Conservation (phyloP, 2,797 vertebrate genomes). For the Todus mexicanus region DNA sequence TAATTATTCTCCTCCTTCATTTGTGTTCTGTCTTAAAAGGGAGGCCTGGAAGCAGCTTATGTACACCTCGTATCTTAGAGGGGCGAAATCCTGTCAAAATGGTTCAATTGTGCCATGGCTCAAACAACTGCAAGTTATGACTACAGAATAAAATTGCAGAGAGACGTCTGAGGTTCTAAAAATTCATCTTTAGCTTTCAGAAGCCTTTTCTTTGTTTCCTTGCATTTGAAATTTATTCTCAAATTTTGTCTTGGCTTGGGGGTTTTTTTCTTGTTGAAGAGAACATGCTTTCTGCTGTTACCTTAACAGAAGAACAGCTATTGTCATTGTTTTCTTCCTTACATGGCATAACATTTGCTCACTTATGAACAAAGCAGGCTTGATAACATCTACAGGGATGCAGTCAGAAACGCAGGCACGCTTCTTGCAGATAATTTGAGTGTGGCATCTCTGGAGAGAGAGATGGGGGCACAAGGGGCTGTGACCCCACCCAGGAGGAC, state of each 20-base stretch:
- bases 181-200: background rate
- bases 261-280: background rate
- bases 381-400: accelerated
- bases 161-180: background rate
- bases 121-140: background rate
- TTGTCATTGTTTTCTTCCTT: background rate
- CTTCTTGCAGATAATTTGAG: background rate
- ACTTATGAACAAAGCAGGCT: background rate
- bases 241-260: background rate
- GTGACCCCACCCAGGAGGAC: background rate
- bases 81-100: background rate
- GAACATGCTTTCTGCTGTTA: background rate
- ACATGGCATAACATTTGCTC: background rate
- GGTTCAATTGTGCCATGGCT: background rate
- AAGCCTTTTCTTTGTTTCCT: background rate
- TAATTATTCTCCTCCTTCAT: background rate
- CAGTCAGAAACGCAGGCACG: accelerated
- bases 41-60: background rate
- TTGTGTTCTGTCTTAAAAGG: background rate
- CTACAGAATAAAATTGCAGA: background rate
- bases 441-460: background rate
- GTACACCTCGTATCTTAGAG: background rate
- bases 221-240: background rate
- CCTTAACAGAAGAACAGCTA: background rate
- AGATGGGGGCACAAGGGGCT: background rate